phyloP scores from a whole-genome alignment of 1,140 invertebrate species.

The Ostrea edulis region DNA sequence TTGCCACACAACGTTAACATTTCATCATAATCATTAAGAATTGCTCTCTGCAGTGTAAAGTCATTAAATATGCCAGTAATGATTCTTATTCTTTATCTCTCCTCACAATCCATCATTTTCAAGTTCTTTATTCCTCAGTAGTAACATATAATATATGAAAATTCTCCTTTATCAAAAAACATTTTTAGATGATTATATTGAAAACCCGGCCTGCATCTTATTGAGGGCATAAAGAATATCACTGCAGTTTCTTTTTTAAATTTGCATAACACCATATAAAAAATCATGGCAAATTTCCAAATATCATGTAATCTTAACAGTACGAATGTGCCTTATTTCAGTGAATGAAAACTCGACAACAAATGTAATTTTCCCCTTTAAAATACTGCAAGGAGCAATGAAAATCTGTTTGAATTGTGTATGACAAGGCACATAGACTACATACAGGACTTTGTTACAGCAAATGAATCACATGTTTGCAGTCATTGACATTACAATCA shows the following conservation, averaged over 20 bases:
- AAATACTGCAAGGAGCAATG: conserved; percentile 22
- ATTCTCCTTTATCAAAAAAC: no score
- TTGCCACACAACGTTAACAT: background rate
- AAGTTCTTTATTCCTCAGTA: no score
- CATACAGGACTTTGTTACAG: background rate
- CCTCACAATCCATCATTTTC: no score
- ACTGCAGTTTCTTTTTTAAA: background rate
- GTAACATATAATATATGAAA: no score
- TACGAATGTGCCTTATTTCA: conserved; percentile 4
- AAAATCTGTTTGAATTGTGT: background rate
- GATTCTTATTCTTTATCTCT: no score
- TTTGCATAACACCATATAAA: conserved; percentile 7
- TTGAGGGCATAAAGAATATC: background rate
- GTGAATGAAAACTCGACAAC: conserved; percentile 8
- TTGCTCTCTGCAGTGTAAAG: no score
- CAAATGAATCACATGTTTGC: background rate
- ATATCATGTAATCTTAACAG: background rate
- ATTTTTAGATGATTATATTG: background rate
- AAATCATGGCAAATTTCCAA: conserved; percentile 28
- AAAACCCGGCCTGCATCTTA: conserved; percentile 13
- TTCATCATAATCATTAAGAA: background rate
- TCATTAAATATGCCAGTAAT: no score
- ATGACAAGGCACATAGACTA: background rate
- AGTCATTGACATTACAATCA: conserved; percentile 3
- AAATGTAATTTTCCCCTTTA: conserved; percentile 36